Conservation (phyloP, 1,140 invertebrate genomes). For the Drosophila triauraria region DNA sequence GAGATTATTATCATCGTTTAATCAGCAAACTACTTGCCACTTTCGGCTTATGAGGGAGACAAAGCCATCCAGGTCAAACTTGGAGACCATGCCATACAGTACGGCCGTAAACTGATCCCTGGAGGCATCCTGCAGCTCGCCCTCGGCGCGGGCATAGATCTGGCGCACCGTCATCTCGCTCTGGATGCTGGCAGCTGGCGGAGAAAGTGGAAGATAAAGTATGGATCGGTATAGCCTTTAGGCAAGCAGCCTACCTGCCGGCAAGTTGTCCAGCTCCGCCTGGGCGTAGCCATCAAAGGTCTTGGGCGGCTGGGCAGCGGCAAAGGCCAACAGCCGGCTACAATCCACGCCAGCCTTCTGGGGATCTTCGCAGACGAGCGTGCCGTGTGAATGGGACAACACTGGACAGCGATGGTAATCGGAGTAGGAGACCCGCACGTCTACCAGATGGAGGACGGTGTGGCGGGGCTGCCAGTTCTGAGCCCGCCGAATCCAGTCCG, state of each 20-base stretch:
- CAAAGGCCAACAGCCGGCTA: constrained; percentile 49
- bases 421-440: constrained; percentile 84
- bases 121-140: constrained; percentile 75
- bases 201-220: neutral
- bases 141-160: constrained; percentile 84
- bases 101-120: constrained; percentile 85
- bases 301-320: constrained; percentile 11
- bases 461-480: constrained; percentile 83
- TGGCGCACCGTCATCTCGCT: constrained; percentile 86
- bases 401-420: constrained; percentile 74
- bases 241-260: constrained; percentile 33
- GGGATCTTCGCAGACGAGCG: constrained; percentile 86
- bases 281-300: constrained; percentile 47
- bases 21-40: constrained; percentile 53
- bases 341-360: constrained; percentile 29
- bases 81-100: constrained; percentile 85
- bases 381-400: constrained; percentile 70
- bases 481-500: constrained; percentile 81
- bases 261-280: constrained; percentile 45
- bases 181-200: constrained; percentile 81
- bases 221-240: too few species aligned
- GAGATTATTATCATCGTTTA: neutral
- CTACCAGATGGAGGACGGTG: constrained; percentile 86
- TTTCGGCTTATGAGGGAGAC: constrained; percentile 59
- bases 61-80: constrained; percentile 86